Conservation (phyloP, 1,140 invertebrate species). For the Drosophila elegans region DNA sequence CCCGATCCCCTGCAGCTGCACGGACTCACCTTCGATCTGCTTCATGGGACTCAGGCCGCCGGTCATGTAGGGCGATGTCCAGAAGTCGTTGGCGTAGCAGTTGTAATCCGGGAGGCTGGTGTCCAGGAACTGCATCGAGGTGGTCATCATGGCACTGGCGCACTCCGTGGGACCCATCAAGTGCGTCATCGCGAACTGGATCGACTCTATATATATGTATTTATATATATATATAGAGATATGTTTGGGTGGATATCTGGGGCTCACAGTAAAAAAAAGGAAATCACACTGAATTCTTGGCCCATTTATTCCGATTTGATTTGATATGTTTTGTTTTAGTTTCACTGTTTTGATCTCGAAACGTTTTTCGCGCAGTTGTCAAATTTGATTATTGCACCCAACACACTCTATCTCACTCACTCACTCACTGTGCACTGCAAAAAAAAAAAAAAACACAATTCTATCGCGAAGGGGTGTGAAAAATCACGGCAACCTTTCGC, state of each 20-base stretch:
- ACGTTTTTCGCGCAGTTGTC: constrained; percentile 79
- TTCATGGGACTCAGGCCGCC: constrained; percentile 82
- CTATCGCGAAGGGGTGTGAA: constrained; percentile 25
- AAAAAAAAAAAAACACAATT: constrained; percentile 25
- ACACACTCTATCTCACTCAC: constrained; percentile 13
- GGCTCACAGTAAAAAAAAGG: constrained; percentile 30
- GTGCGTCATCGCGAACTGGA: constrained; percentile 61
- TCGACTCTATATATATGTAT: constrained; percentile 1
- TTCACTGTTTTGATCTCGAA: constrained; percentile 65
- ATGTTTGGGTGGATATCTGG: neutral
- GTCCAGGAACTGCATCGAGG: constrained; percentile 79
- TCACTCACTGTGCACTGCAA: constrained; percentile 43
- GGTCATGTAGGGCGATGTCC: constrained; percentile 69
- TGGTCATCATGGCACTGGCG: constrained; percentile 71
- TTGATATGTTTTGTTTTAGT: constrained; percentile 41
- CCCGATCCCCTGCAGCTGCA: neutral
- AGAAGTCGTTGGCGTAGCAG: constrained; percentile 77
- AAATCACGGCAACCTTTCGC: constrained; percentile 37
- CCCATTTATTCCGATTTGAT: constrained; percentile 51
- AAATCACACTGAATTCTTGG: constrained; percentile 22
- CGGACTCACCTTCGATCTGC: constrained; percentile 79
- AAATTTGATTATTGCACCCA: constrained; percentile 72
- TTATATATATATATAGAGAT: neutral
- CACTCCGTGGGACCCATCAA: constrained; percentile 80
- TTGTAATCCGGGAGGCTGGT: constrained; percentile 75